Base-by-base conservation (phyloP, 2,797 vertebrate species). In the Enteromius fasciolatus region DNA sequence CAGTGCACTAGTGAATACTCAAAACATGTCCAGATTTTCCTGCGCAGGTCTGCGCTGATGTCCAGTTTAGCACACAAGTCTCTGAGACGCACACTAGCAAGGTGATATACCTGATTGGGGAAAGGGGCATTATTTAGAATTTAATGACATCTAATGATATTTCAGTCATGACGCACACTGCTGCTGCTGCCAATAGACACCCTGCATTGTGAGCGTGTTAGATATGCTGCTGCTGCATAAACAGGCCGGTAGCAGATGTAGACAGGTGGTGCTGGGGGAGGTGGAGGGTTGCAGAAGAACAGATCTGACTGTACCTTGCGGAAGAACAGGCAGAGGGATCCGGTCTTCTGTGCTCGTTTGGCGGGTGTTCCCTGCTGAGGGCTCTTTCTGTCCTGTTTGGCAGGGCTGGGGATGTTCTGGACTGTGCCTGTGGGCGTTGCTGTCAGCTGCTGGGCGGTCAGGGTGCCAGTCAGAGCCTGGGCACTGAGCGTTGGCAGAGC, bases 11-110 rank as follows among this genome's bases (percentile, higher is more conserved):
- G 84, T 0, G 95, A 94, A 87, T 97, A 96, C 76, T 98, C 98
- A 52, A 99, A 99, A 76, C 97, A 97, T 0, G 98, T 99, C 98
- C 98, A 99, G 85, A 99, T 98, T 83, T 98, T 99, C 84, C 96
- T 95, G 14, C 97, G 93, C 82, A 98, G 90, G 54, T 99, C 97
- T 1, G 95, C 90, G 4, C 96, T 94, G 85, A 98, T 94, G 87
- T 99, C 98, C 92, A 98, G 20, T 80, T 96, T 98, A 54, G 95
- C 82, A 81, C 98, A 99, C 72, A 99, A 87, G 73, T 99, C 98
- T 61, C 97, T 94, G 85, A 99, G 91, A 17, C 98, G 97, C 23
- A 99, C 98, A 0, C 98, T 99, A 75, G 96, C 96, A 89, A 99
- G 93, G 84, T 99, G 98, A 87, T 99, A 99, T 4, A 98, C 97